Percentiles rank a stretch among this genome's conserved stretches.
phyloP scores from a whole-genome alignment of 2,797 vertebrate species.

The Dipus sagitta region DNA sequence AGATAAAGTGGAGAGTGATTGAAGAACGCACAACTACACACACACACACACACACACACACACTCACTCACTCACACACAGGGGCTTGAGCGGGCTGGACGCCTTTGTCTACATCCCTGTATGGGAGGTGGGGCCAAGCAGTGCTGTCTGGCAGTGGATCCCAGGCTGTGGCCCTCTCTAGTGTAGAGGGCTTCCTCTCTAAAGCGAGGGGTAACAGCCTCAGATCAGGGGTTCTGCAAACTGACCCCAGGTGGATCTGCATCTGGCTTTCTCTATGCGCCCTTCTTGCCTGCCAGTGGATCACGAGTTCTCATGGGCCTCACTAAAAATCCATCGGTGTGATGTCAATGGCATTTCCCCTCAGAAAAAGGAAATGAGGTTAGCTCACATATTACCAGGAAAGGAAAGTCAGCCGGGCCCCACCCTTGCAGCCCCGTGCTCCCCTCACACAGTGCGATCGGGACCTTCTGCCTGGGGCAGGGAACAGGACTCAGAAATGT shows the following conservation, averaged over 20 bases:
- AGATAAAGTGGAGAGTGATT: too few species aligned
- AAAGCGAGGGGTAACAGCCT: background rate
- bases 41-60: background rate
- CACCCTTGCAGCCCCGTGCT: slow-evolving; percentile 39
- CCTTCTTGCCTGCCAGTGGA: background rate
- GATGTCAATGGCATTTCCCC: slow-evolving; percentile 82
- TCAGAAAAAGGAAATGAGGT: slow-evolving; percentile 82
- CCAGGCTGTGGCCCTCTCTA: background rate
- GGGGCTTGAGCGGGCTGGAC: too few species aligned
- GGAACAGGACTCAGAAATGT: slow-evolving; percentile 25
- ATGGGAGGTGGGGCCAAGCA: background rate
- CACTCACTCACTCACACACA: background rate
- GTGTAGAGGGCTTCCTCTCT: background rate
- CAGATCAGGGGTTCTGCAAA: background rate
- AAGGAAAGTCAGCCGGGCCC: slow-evolving; percentile 70
- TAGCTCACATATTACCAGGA: slow-evolving; percentile 57
- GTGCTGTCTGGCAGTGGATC: background rate
- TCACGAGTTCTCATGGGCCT: slow-evolving; percentile 61
- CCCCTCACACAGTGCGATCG: background rate
- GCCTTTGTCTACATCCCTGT: background rate
- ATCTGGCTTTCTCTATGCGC: rapidly evolving
- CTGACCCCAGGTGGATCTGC: background rate
- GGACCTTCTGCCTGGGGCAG: slow-evolving; percentile 12
- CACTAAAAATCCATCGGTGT: slow-evolving; percentile 66
- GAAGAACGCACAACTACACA: background rate